Conservation (phyloP, 2,797 vertebrate genomes). For the Scleropages formosus region DNA sequence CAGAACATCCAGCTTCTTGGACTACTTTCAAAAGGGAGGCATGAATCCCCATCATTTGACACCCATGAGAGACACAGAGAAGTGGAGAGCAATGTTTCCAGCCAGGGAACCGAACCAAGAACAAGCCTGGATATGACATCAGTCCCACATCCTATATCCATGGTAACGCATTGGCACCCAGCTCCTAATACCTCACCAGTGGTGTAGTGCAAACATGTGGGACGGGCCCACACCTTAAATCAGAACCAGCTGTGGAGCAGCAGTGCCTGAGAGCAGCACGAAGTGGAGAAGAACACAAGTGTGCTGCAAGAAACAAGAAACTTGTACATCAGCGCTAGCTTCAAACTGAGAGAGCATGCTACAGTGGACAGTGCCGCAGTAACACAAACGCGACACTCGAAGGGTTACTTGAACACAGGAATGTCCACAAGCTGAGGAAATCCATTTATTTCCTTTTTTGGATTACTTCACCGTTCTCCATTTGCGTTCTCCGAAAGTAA, state of each 20-base stretch:
- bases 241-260: constrained; percentile 22
- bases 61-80: background rate
- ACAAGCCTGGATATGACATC: background rate
- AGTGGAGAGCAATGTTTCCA: background rate
- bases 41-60: background rate
- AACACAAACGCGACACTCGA: too few relatives aligned
- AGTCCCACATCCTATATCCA: background rate
- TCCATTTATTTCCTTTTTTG: too few relatives aligned
- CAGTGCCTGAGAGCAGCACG: background rate
- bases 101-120: background rate
- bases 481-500: too few relatives aligned
- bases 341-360: too few relatives aligned
- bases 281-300: too few relatives aligned
- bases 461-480: too few relatives aligned
- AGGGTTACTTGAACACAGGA: too few relatives aligned
- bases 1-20: background rate
- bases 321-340: too few relatives aligned
- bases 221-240: constrained; percentile 18
- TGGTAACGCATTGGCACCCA: constrained; percentile 1
- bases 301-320: too few relatives aligned
- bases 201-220: background rate
- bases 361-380: too few relatives aligned
- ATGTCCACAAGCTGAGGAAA: too few relatives aligned
- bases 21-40: too few relatives aligned
- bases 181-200: background rate